These are phyloP conservation scores for Pemphredon lugubris DNA, from an alignment of 2,888 invertebrate species.

Conservation along the genomic window DNA sequence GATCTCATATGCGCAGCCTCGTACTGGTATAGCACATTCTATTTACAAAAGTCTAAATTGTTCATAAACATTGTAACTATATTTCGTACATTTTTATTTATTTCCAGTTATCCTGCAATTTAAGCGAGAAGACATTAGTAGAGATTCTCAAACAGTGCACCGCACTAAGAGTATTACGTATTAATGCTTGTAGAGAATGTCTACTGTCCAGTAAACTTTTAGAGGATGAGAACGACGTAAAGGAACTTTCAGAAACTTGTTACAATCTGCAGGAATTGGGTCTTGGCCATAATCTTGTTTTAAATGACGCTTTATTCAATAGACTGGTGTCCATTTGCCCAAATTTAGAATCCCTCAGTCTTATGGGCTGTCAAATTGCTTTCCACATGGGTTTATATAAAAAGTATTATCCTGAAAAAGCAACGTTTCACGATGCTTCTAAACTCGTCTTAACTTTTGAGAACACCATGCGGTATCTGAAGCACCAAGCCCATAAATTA, in stretches of 20 bases:
- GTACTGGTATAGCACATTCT: slow-evolving; percentile 79
- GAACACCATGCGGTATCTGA: slow-evolving; percentile 84
- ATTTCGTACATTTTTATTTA: slow-evolving; percentile 6
- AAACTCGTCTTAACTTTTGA: slow-evolving; percentile 88
- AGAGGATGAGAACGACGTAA: slow-evolving; percentile 84
- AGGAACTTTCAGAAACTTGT: slow-evolving; percentile 80
- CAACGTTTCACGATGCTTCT: slow-evolving; percentile 79
- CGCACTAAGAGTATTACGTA: slow-evolving; percentile 84
- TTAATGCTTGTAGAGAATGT: slow-evolving; percentile 86
- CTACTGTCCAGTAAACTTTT: slow-evolving; percentile 89
- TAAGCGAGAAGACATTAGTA: slow-evolving; percentile 85
- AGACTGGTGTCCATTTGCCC: slow-evolving; percentile 85
- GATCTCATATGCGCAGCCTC: slow-evolving; percentile 83
- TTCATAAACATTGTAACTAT: background rate
- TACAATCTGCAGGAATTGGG: slow-evolving; percentile 84
- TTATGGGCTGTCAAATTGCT: slow-evolving; percentile 87
- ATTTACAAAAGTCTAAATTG: background rate
- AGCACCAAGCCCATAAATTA: slow-evolving; percentile 82
- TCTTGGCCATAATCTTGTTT: slow-evolving; percentile 86
- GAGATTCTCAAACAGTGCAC: slow-evolving; percentile 83
- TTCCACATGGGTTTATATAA: slow-evolving; percentile 87
- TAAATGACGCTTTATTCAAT: slow-evolving; percentile 88
- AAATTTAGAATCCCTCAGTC: slow-evolving; percentile 84
- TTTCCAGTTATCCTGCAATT: slow-evolving; percentile 82
- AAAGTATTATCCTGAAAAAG: slow-evolving; percentile 84